Evolutionary conservation across 2,113 vertebrate genomes (phyloP).

Genomic region (Pristiophorus japonicus): DNA sequence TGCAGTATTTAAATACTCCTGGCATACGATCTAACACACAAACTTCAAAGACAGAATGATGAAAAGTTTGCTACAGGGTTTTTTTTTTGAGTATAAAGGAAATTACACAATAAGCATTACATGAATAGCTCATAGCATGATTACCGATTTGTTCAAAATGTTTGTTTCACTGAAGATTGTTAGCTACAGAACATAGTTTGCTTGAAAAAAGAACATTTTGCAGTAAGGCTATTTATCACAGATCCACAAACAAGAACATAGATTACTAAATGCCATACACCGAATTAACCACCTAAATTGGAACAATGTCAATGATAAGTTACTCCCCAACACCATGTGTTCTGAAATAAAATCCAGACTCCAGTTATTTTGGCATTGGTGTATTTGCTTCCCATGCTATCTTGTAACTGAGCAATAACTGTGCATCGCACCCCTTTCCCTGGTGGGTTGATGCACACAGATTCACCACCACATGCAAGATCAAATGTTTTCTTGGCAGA

Average conservation of each 20-base stretch:
- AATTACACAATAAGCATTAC: neutral
- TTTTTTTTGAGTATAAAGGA: neutral
- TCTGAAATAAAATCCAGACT: neutral
- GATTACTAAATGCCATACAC: neutral
- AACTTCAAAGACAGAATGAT: neutral
- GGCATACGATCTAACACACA: neutral
- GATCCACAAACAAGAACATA: neutral
- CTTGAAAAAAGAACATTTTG: neutral
- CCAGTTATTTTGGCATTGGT: neutral
- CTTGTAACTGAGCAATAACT: neutral
- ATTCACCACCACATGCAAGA: neutral
- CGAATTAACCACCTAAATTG: neutral
- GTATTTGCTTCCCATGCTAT: neutral
- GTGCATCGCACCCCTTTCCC: neutral
- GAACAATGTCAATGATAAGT: neutral
- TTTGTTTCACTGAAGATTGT: neutral
- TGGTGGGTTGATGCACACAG: neutral
- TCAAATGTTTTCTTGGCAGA: neutral
- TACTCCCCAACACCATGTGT: neutral
- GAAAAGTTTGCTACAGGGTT: neutral
- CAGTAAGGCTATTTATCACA: neutral
- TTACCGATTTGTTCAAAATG: neutral
- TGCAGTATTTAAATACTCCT: neutral
- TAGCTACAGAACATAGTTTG: neutral
- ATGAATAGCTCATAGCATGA: neutral